Evolutionary conservation across 37 sponge, comb jelly and placozoan species (phyloP), one percentile per base, ranked within the genome.

Genomic region (Diacarnus erythraeanus): DNA sequence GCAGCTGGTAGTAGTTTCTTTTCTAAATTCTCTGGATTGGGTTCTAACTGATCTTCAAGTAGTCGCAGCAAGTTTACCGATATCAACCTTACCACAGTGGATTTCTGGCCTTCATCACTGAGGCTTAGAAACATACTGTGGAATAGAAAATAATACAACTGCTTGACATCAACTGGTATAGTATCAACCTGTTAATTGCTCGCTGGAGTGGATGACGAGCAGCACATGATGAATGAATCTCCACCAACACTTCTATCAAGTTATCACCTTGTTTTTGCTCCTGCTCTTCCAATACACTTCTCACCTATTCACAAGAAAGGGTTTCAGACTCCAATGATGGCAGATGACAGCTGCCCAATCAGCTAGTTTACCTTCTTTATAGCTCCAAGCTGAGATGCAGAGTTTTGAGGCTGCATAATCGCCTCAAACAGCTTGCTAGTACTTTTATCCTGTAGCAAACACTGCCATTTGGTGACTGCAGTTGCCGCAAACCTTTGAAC

Each of bases 141-240:
- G 18, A 12, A 54, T 18, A 54, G 18, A 54, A 21, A 54, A n/a
- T n/a, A n/a, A n/a, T n/a, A n/a, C n/a, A n/a, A n/a, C n/a, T n/a
- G n/a, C n/a, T 25, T n/a, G 27, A 27, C 26, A 21, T 21, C 20
- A 9, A n/a, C 20, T n/a, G n/a, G n/a, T n/a, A n/a, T 37, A 9
- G 10, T 39, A 36, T 26, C 10, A 18, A 84, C 90, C 85, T 84
- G 5, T 64, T 61, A 39, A 90, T 38, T 61, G 82, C 68, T 26
- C 90, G 42, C 75, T 90, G 90, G 1, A 90, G 73, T 34, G 90
- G 85, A 43, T 90, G 90, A 0, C 90, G 31, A 2, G 81, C 76
- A 18, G 54, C 3, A 38, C 90, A 90, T 21, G 56, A 21, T 1
- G 90, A 75, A 42, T 90, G 86, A 76, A 90, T 80, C 38, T 70